Evolutionary conservation across 2,113 vertebrate genomes (phyloP), one percentile per base, ranked within the genome.

Genomic region (Tauraco erythrolophus): DNA sequence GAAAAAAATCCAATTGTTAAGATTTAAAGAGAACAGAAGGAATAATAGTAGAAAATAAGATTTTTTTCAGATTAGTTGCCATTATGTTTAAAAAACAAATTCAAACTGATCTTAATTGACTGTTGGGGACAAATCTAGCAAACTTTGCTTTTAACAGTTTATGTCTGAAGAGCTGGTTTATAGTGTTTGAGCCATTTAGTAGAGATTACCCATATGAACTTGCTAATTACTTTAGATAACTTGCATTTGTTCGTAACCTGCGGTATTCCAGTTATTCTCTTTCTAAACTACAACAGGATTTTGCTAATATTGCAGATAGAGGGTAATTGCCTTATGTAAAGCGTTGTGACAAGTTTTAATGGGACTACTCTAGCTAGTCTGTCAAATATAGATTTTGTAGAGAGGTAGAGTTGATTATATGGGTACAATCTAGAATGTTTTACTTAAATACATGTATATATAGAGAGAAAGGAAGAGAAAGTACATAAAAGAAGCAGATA

Each of bases 161-260:
- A 33, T 90, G 61, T 89, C 41, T 69, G 27, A 90, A 94, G 64
- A 94, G 45, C 37, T 74, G 30, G 65, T 79, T 92, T 88, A 53
- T 53, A 15, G 41, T 58, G 39, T 91, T 94, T 80, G 58, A 88
- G 71, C 43, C 46, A 35, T 58, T 71, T 33, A 84, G 21, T 37
- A 53, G 48, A 21, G 53, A 75, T 79, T 94, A 41, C 16, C 53
- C 10, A 2, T 39, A 60, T 41, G 87, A 85, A 66, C n/a, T 72
- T 95, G 45, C 74, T 88, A 84, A 91, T 94, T 92, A 39, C 66
- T 80, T 89, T 60, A 75, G 54, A 28, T 83, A 90, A 88, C 62
- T 77, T 62, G 56, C 16, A 25, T 91, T 91, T 70, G 24, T 70
- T 88, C 93, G n/a, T 56, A 86, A 54, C 51, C 62, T 93, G 65